Conservation (phyloP, 2,113 vertebrate genomes). For the Ceratotherium simum region DNA sequence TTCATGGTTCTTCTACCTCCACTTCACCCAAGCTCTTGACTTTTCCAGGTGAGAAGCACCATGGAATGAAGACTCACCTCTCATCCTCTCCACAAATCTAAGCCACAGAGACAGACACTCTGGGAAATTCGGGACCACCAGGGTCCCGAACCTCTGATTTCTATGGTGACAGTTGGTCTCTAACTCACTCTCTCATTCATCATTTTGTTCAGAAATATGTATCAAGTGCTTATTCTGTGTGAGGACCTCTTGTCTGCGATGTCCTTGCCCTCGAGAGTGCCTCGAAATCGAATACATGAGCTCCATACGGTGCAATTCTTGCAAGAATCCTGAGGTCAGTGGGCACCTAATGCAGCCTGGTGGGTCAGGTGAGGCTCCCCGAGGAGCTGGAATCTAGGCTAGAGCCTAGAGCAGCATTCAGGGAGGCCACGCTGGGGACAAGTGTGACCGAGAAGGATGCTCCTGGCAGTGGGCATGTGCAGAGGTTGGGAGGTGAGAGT, state of each 20-base stretch:
- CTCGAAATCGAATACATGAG: not conserved
- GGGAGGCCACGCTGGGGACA: not conserved
- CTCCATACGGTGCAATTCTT: rapidly evolving
- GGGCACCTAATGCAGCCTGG: too few species aligned
- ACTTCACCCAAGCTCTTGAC: rapidly evolving
- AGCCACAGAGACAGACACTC: not conserved
- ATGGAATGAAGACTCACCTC: not conserved
- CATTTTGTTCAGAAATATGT: not conserved
- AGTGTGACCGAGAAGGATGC: rapidly evolving
- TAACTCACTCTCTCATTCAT: not conserved
- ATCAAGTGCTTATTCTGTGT: not conserved
- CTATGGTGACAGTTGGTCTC: not conserved
- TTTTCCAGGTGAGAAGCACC: not conserved
- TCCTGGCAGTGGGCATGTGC: rapidly evolving
- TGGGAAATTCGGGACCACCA: not conserved
- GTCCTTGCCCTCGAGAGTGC: not conserved
- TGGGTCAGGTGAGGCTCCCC: rapidly evolving
- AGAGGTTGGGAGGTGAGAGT: too few species aligned
- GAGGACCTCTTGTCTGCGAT: not conserved
- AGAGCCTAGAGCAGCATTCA: not conserved
- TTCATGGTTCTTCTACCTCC: rapidly evolving
- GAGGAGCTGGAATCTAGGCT: not conserved
- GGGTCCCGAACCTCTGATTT: not conserved
- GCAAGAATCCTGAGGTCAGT: not conserved
- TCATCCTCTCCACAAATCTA: not conserved